phyloP scores from a whole-genome alignment of 2,113 vertebrate species.

The Coturnix japonica region DNA sequence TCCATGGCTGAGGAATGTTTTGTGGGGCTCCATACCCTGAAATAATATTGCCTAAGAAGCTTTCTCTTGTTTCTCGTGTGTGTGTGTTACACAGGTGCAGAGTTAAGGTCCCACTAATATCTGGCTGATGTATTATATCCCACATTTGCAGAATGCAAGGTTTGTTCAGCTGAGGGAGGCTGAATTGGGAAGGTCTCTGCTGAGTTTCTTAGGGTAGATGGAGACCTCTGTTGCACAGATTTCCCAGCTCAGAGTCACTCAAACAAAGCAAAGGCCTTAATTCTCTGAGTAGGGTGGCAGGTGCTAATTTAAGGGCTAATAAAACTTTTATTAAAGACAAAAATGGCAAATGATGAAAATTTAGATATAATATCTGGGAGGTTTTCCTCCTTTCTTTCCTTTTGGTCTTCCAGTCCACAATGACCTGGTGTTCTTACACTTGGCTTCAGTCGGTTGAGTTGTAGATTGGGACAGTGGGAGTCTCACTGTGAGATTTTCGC shows the following conservation, averaged over 20 bases:
- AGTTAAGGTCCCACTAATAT: neutral
- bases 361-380: neutral
- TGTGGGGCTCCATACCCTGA: neutral
- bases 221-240: neutral
- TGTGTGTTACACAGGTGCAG: neutral
- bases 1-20: neutral
- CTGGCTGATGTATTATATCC: neutral
- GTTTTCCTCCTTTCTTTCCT: neutral
- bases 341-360: neutral
- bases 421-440: neutral
- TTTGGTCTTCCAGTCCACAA: neutral
- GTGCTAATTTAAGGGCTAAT: neutral
- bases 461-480: neutral
- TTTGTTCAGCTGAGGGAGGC: neutral
- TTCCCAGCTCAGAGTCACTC: neutral
- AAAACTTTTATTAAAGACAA: neutral
- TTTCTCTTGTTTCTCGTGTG: neutral
- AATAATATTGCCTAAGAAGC: neutral
- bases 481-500: neutral
- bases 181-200: neutral
- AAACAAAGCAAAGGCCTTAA: neutral
- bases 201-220: neutral
- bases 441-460: neutral
- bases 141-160: neutral
- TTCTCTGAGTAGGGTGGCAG: neutral